Conservation (phyloP, 2,888 invertebrate genomes). For the Entomobrya multifasciata region DNA sequence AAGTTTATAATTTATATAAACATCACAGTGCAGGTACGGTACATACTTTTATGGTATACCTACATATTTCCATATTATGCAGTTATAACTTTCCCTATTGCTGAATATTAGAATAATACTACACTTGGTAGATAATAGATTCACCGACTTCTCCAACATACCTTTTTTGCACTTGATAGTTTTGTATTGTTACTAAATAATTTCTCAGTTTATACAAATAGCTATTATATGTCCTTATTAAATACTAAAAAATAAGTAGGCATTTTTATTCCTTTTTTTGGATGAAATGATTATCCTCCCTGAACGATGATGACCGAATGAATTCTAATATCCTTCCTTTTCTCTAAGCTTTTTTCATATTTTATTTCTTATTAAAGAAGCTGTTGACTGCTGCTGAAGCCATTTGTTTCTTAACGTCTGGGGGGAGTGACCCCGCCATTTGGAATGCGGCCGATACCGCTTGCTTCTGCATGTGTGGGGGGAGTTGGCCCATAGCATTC, state of each 20-base stretch:
- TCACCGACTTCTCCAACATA: neutral
- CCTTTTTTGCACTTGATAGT: conserved; percentile 23
- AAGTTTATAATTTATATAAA: conserved; percentile 41
- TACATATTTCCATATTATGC: conserved; percentile 1
- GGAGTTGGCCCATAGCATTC: conserved; percentile 78
- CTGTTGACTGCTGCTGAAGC: conserved; percentile 80
- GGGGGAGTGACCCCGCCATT: conserved; percentile 79
- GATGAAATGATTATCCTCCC: conserved; percentile 38
- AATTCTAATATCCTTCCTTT: conserved; percentile 28
- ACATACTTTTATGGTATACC: conserved; percentile 31
- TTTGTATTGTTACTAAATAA: conserved; percentile 33
- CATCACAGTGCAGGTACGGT: conserved; percentile 72
- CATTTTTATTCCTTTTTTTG: conserved; percentile 2
- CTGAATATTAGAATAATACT: conserved; percentile 1
- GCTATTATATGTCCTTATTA: neutral
- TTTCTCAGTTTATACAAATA: conserved; percentile 12
- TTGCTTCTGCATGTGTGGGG: conserved; percentile 80
- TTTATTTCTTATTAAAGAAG: conserved; percentile 79
- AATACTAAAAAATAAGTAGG: conserved; percentile 10
- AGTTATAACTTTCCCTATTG: neutral
- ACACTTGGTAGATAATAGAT: conserved; percentile 13
- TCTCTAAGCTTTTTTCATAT: conserved; percentile 18
- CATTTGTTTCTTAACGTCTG: conserved; percentile 79
- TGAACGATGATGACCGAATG: conserved; percentile 44
- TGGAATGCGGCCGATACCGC: conserved; percentile 78